Conservation (phyloP, 1,140 invertebrate genomes). For the Bombus sibiricus region DNA sequence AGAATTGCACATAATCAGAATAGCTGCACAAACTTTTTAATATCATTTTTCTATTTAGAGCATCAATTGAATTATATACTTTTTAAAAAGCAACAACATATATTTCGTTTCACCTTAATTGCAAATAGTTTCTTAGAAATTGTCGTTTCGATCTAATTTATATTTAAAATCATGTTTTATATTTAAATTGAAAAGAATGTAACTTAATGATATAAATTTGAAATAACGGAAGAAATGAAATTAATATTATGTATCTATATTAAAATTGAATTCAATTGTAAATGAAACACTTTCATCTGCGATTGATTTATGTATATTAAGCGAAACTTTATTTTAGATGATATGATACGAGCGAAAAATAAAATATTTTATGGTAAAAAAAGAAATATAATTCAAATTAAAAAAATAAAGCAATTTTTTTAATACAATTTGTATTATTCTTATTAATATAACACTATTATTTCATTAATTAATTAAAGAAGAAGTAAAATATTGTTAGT, state of each 20-base stretch:
- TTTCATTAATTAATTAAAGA: neutral
- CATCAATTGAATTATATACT: neutral
- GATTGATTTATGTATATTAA: slow-evolving; percentile 15
- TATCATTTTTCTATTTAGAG: neutral
- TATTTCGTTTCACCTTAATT: neutral
- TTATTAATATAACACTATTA: neutral
- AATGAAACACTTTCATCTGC: slow-evolving; percentile 16
- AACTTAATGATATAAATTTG: neutral
- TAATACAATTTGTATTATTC: neutral
- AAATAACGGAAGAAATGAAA: neutral
- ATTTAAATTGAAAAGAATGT: neutral
- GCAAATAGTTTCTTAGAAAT: neutral
- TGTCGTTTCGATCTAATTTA: neutral
- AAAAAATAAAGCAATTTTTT: slow-evolving; percentile 22
- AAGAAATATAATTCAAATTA: slow-evolving; percentile 13
- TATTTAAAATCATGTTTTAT: neutral
- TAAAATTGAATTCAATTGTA: slow-evolving; percentile 3
- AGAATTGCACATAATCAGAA: neutral
- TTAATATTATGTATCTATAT: neutral
- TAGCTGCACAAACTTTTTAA: neutral
- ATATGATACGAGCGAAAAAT: neutral
- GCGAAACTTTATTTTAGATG: slow-evolving; percentile 5
- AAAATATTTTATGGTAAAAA: slow-evolving; percentile 44
- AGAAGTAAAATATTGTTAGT: neutral
- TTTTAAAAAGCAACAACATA: no score